Base-by-base conservation (phyloP, 2,797 vertebrate genomes). In the Acestrorhynchus altus region DNA sequence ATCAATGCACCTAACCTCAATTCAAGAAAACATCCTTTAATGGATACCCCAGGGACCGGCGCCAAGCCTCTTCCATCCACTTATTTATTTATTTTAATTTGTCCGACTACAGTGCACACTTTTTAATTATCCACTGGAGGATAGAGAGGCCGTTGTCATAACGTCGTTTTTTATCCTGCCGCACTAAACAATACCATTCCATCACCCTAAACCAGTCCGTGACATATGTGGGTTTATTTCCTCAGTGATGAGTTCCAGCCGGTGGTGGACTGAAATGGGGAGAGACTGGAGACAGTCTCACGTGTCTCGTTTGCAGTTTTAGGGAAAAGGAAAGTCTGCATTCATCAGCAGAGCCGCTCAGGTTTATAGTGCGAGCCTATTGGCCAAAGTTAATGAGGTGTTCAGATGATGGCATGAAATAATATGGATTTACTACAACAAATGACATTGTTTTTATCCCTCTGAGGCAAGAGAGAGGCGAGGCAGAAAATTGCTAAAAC, bases 1-100 rank as follows among this genome's bases (percentile, higher is more conserved):
- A 95, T 95, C 93, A 94, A 94, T 94, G 93, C 92, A 89, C 91
- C 91, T 93, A 93, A 94, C 94, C 93, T 93, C 93, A 90, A 92
- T 93, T 92, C 92, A 92, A 92, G 91, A 92, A 93, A 94, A 94
- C 92, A 93, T 93, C 91, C 90, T 93, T 92, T 94, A 94, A 95
- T 94, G 92, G 92, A 92, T 92, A 89, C 93, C 91, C 92, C 44
- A 63, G 88, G 91, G 94, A 92, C 85, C 81, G 22, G 72, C 46
- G 63, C 79, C 76, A 84, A 89, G 90, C 86, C 79, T 91, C 89
- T 86, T 88, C 82, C 80, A 81, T 85, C 86, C 59, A 64, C 71
- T 90, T 91, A 90, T 93, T 87, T 88, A 80, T 87, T 93, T 94
- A 90, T 93, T 91, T 92, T 81, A 84, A 90, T 88, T 90, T 88